Conservation (phyloP, 2,113 vertebrate species). For the Cricetomys ansorgei region DNA sequence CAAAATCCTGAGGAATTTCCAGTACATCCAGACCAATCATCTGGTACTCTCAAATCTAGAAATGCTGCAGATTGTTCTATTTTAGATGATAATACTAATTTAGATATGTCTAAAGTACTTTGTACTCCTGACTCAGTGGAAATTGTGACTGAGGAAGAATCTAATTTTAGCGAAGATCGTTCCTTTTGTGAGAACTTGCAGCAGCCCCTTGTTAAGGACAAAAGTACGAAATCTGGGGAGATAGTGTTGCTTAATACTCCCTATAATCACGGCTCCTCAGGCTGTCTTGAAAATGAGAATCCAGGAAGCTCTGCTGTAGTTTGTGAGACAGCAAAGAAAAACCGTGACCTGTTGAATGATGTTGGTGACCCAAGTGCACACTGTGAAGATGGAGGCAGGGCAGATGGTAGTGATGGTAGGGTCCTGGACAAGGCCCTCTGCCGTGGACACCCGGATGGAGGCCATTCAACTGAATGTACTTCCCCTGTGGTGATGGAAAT, state of each 20-base stretch:
- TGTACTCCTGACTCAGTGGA: constrained; percentile 62
- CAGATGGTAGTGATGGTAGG: not conserved
- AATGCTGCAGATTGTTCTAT: not conserved
- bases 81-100: constrained; percentile 58
- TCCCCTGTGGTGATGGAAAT: not conserved
- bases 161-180: constrained; percentile 61
- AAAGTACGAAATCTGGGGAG: constrained; percentile 27
- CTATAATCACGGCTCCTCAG: constrained; percentile 35
- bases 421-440: not conserved
- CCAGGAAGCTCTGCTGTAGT: constrained; percentile 28
- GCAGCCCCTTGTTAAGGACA: constrained; percentile 56
- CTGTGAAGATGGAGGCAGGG: constrained; percentile 6
- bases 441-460: constrained; percentile 6
- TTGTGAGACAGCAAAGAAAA: constrained; percentile 57
- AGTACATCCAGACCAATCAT: constrained; percentile 28
- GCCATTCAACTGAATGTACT: constrained; percentile 43
- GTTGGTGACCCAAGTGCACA: not conserved
- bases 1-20: constrained; percentile 60
- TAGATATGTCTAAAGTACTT: constrained; percentile 62
- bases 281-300: constrained; percentile 57
- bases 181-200: constrained; percentile 62
- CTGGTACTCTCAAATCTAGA: not conserved
- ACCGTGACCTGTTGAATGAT: not conserved
- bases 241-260: constrained; percentile 52
- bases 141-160: constrained; percentile 62